Percentiles rank a stretch among this genome's conserved stretches.
Evolutionary conservation across 2,888 invertebrate genomes (phyloP).

Genomic region (Platycnemis pennipes): DNA sequence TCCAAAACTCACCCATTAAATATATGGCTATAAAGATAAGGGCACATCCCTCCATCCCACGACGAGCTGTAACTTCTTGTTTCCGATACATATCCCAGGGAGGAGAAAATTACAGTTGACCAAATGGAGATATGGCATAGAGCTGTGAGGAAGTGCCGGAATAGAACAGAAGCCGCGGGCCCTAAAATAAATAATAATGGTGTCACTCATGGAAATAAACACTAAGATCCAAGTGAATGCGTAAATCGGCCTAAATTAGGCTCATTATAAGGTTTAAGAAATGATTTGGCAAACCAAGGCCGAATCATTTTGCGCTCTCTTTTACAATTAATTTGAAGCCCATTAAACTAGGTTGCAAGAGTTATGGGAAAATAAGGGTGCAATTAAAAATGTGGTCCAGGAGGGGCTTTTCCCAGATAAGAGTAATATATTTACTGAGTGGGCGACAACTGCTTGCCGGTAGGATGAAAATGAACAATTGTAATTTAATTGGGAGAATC

Average conservation of each 20-base stretch:
- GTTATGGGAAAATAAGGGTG: no score
- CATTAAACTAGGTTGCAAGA: neutral
- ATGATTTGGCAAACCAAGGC: neutral
- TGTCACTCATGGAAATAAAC: neutral
- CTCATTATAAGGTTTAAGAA: neutral
- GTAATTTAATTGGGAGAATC: no score
- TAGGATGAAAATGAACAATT: no score
- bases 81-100: neutral
- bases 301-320: neutral
- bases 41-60: conserved; percentile 12
- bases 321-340: neutral
- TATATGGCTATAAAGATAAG: conserved; percentile 1
- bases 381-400: no score
- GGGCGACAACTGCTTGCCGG: no score
- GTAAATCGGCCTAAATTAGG: no score
- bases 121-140: conserved; percentile 1
- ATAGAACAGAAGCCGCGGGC: neutral
- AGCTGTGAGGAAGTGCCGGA: neutral
- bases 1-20: conserved; percentile 35
- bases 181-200: neutral
- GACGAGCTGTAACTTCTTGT: conserved; percentile 24
- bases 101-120: conserved; percentile 13
- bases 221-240: no score
- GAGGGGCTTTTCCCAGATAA: no score
- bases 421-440: no score